These are phyloP conservation scores for Tiliqua scincoides DNA, from an alignment of 2,113 vertebrate species.

Conservation along the genomic window DNA sequence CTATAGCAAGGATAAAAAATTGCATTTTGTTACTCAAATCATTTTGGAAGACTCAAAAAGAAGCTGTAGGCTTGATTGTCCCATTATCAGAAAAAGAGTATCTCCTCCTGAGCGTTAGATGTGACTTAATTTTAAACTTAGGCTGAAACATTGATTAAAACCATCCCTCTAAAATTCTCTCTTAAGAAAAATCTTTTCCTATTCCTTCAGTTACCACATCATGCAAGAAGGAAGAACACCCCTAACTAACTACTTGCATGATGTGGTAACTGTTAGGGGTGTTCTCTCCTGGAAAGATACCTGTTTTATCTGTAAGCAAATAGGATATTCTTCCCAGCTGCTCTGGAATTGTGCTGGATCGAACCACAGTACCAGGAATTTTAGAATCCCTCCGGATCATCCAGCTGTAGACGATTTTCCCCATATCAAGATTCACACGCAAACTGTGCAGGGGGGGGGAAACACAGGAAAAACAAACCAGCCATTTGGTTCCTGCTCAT, in stretches of 20 bases:
- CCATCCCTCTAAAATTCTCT: too few relatives aligned
- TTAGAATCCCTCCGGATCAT: conserved; percentile 96
- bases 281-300: conserved; percentile 64
- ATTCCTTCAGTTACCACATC: not conserved
- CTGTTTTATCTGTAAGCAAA: conserved; percentile 96
- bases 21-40: too few relatives aligned
- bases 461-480: not conserved
- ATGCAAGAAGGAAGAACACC: not conserved
- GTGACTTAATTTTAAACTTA: too few relatives aligned
- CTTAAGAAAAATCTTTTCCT: not conserved
- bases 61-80: too few relatives aligned
- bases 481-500: too few relatives aligned
- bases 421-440: conserved; percentile 98
- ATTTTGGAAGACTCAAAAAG: too few relatives aligned
- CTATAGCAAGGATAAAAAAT: too few relatives aligned
- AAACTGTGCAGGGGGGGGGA: conserved; percentile 73
- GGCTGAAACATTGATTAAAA: too few relatives aligned
- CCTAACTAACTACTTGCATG: too few relatives aligned
- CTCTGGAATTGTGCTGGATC: conserved; percentile 96
- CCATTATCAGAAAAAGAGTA: too few relatives aligned
- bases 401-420: conserved; percentile 99
- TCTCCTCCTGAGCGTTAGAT: too few relatives aligned
- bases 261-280: too few relatives aligned
- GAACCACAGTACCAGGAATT: conserved; percentile 93
- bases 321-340: conserved; percentile 97